Base-by-base conservation (phyloP, 2,797 vertebrate species). In the Epinephelus malabaricus region DNA sequence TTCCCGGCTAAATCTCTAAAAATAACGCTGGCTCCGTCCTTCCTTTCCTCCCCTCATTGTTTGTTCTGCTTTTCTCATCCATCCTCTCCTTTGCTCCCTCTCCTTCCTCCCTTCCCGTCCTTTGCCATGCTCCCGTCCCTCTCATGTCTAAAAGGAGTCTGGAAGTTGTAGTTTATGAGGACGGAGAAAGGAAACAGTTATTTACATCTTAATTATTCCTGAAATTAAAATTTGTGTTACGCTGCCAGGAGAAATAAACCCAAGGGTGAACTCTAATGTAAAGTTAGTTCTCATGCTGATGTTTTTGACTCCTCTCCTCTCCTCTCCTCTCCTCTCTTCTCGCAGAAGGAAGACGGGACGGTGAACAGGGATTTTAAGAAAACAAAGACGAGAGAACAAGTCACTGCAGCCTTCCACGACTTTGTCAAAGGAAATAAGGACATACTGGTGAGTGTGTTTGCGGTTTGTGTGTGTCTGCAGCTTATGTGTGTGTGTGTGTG, bases 311-410 rank as follows among this genome's bases (percentile, higher is more conserved):
- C 30, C 30, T 34, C 34, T 34, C 54, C 54, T 47, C 15, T 47
- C 15, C 15, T 47, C 5, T 55, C 23, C 8, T 13, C 43, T 46
- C 10, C 3, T 58, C 53, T 68, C 10, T 55, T 62, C 50, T 88
- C 25, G 18, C 80, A 99, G 98, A 99, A 98, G 45, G 98, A 99
- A 92, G 98, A 99, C 0, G 98, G 98, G 83, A 97, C 97, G 0
- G 98, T 99, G 85, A 98, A 99, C 94, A 96, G 97, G 74, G 98
- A 99, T 88, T 99, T 99, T 91, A 99, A 99, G 94, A 99, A 98
- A 93, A 99, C 98, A 3, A 97, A 95, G 89, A 98, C 97, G 56
- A 96, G 95, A 86, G 97, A 97, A 47, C 97, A 99, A 93, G 96
- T 99, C 53, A 96, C 83, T 0, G 93, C 94, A 63, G 97, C 98